Evolutionary conservation across 2,797 vertebrate genomes (phyloP), one percentile per base, ranked within the genome.

Genomic region (Naso thynnoides): DNA sequence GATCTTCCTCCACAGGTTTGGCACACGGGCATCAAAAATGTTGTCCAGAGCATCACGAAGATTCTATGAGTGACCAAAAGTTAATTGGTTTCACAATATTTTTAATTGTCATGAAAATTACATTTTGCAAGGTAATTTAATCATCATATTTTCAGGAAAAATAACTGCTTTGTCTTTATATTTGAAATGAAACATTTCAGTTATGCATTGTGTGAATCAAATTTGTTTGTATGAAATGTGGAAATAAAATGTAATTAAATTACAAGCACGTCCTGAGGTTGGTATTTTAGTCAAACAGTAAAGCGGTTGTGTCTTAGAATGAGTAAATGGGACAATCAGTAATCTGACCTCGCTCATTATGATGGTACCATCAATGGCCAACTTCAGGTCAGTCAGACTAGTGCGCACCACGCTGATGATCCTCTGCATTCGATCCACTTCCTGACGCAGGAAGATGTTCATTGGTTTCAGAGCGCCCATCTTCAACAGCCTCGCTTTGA

Each of bases 371-470:
- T 96, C 96, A 21, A 96, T 96, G 53, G 95, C 95, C 78, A 96
- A 31, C 69, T 95, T 95, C 56, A 96, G 92, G 48, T 96, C 95
- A 61, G 47, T 91, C 83, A 96, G 69, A 80, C 93, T 96, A 14
- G 0, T 84, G 38, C 94, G 92, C 61, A 96, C 85, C 55, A 92
- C 59, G 5, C 91, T 69, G 58, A 96, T 95, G 70, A 96, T 92
- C 64, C 60, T 96, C 74, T 96, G 96, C 95, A 96, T 96, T 69
- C 94, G 89, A 79, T 96, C 96, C 55, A 96, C 95, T 86, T 96
- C 96, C 92, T 96, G 96, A 16, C 92, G 89, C 49, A 96, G 93
- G 81, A 96, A 96, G 88, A 96, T 96, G 79, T 96, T 96, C 95
- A 96, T 95, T 10, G 96, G 94, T 63, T 94, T 96, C 60, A 96